These are phyloP conservation scores for Stylophora pistillata DNA, from an alignment of 64 coral and sea anemone species.

Conservation along the genomic window DNA sequence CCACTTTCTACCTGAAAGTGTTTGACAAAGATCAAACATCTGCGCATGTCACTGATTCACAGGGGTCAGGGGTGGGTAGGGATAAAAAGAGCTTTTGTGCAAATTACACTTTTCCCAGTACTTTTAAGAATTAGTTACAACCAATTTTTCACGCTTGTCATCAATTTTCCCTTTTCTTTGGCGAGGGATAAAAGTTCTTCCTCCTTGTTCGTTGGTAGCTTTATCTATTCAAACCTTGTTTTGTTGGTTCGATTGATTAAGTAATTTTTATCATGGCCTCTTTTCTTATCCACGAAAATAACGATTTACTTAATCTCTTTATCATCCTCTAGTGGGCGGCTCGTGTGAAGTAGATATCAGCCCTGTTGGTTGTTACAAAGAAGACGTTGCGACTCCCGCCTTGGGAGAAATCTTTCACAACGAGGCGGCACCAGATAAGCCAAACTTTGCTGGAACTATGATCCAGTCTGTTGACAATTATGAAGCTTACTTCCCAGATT, in stretches of 20 bases:
- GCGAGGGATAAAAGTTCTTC: too few species aligned
- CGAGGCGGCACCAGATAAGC: background rate
- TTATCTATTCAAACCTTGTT: too few species aligned
- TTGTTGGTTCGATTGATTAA: background rate
- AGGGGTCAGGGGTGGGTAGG: too few species aligned
- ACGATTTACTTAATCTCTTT: background rate
- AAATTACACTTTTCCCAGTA: too few species aligned
- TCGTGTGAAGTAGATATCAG: slow-evolving; percentile 34
- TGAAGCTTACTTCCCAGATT: background rate
- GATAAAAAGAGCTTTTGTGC: too few species aligned
- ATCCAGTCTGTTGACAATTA: background rate
- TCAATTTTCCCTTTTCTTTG: too few species aligned
- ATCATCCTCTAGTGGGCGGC: background rate
- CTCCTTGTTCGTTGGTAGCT: too few species aligned
- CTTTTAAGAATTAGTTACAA: too few species aligned
- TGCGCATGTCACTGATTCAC: too few species aligned
- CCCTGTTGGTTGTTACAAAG: slow-evolving; percentile 47
- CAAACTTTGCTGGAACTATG: slow-evolving; percentile 8
- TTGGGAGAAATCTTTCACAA: slow-evolving; percentile 23
- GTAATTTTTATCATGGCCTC: background rate
- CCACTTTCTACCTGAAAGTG: too few species aligned
- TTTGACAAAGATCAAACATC: too few species aligned
- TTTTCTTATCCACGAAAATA: background rate
- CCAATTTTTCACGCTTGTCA: too few species aligned
- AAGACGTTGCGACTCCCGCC: background rate